Evolutionary conservation across 2,113 vertebrate species (phyloP).

Genomic region (Suncus etruscus): DNA sequence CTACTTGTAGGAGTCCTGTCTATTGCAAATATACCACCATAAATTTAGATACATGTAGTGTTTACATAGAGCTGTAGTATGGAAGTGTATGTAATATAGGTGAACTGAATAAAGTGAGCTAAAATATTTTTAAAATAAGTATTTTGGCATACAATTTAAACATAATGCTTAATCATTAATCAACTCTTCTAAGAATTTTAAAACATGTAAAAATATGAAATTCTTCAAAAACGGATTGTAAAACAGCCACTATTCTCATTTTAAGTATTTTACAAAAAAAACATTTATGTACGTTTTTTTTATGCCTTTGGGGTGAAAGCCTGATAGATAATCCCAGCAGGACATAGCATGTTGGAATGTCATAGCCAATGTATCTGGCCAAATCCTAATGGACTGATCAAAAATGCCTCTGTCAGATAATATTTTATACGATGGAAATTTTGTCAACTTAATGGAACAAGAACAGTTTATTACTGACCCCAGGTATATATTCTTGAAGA

Average conservation of each 20-base stretch:
- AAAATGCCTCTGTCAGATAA: conserved; percentile 26
- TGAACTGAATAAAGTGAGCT: too few species aligned
- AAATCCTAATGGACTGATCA: conserved; percentile 39
- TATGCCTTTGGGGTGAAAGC: background rate
- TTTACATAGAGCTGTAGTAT: too few species aligned
- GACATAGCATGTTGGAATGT: too few species aligned
- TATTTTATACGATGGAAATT: conserved; percentile 14
- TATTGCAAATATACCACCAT: too few species aligned
- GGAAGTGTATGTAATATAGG: too few species aligned
- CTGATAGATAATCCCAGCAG: background rate
- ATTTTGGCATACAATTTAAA: background rate
- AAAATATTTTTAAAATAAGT: too few species aligned
- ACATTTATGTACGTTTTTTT: background rate
- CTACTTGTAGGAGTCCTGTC: too few species aligned
- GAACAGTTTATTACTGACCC: conserved; percentile 11
- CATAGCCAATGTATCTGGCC: background rate
- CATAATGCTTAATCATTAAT: background rate
- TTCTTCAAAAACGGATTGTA: background rate
- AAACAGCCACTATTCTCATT: background rate
- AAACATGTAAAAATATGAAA: background rate
- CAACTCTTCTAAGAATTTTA: background rate
- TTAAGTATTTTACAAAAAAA: background rate
- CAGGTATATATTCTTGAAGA: conserved; percentile 3
- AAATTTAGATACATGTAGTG: too few species aligned
- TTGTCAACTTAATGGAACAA: background rate